A percentile compares a stretch with the other conserved stretches of the same genome.
Evolutionary conservation across 2,888 invertebrate genomes (phyloP).

Genomic region (Machimus rusticus): DNA sequence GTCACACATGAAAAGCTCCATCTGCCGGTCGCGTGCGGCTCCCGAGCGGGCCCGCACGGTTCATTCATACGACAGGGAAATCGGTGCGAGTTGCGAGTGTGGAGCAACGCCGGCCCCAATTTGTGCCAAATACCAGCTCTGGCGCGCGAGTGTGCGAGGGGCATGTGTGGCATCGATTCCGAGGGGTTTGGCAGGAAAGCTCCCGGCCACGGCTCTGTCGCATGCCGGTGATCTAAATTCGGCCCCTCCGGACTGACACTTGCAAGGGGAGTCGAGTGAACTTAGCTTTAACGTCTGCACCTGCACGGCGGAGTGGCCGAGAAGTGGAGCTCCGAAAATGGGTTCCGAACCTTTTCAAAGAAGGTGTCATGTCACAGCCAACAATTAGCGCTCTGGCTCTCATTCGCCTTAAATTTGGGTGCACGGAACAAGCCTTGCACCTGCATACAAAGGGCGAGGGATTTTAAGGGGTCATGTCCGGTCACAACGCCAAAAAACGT

Average conservation of each 20-base stretch:
- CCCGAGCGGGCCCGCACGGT: not conserved
- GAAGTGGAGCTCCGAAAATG: not conserved
- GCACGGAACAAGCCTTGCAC: too few relatives aligned
- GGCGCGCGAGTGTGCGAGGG: not conserved
- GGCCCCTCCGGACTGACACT: not conserved
- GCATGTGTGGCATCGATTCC: conserved; percentile 8
- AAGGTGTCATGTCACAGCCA: not conserved
- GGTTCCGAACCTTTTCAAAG: not conserved
- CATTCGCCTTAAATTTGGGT: not conserved
- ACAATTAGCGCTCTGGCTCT: not conserved
- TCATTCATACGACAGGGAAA: conserved; percentile 14
- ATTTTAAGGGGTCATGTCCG: too few relatives aligned
- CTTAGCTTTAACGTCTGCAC: not conserved
- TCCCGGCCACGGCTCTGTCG: not conserved
- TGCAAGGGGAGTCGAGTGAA: not conserved
- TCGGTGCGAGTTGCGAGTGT: not conserved
- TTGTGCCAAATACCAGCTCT: conserved; percentile 1
- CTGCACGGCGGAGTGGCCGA: not conserved
- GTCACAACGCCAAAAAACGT: too few relatives aligned
- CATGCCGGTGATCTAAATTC: not conserved
- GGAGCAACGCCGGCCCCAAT: conserved; percentile 14
- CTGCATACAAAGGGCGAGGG: too few relatives aligned
- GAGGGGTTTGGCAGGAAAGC: not conserved
- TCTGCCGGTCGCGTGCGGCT: conserved; percentile 20
- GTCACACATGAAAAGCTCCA: conserved; percentile 34